Percentiles rank a stretch among this genome's conserved stretches.
Conservation (phyloP, 2,113 vertebrate genomes). For the Danio rerio region DNA sequence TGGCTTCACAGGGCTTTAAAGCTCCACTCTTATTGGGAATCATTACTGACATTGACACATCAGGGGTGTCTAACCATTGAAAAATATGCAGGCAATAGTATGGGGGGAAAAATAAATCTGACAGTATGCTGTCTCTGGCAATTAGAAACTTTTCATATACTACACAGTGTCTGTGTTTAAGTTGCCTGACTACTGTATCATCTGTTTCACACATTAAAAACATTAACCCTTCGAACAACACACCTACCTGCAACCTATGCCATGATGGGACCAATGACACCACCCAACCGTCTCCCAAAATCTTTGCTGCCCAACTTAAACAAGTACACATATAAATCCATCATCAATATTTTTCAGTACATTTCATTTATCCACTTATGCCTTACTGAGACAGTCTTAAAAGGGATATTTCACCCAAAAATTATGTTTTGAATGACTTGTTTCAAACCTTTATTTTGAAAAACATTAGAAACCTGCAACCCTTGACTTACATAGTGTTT, state of each 20-base stretch:
- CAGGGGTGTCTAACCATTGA: neutral
- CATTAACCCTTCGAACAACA: constrained; percentile 80
- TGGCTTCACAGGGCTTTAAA: neutral
- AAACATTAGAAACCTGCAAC: too few species aligned
- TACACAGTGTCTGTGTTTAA: neutral
- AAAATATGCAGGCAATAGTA: neutral
- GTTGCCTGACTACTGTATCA: constrained; percentile 22
- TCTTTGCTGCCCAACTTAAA: constrained; percentile 37
- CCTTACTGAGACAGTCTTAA: neutral
- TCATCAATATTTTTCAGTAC: neutral
- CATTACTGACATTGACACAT: neutral
- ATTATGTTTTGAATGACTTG: too few species aligned
- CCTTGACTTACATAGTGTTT: too few species aligned
- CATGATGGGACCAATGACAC: constrained; percentile 55
- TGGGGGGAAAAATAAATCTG: neutral
- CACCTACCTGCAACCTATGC: constrained; percentile 73
- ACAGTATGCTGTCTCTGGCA: constrained; percentile 1
- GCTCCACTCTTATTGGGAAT: neutral
- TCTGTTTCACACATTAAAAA: constrained; percentile 27
- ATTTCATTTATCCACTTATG: neutral
- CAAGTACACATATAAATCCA: neutral
- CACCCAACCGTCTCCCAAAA: constrained; percentile 66
- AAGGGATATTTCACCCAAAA: neutral
- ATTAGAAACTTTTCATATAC: neutral
- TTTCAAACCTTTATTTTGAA: too few species aligned